These are phyloP conservation scores for Onchidella celtica DNA, from an alignment of 2,888 invertebrate genomes.

Conservation along the genomic window DNA sequence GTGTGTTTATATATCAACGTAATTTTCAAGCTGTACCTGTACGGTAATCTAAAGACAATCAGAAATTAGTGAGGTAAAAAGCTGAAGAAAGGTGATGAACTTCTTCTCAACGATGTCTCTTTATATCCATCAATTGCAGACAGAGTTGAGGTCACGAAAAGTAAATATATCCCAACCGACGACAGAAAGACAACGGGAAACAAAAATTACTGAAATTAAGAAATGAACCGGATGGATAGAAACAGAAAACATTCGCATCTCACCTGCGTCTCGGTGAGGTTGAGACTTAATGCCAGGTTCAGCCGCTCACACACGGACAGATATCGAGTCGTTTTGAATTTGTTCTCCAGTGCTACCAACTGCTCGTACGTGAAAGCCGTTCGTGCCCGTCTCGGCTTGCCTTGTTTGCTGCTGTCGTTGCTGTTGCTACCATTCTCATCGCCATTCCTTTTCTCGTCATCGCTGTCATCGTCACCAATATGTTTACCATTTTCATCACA, in stretches of 20 bases:
- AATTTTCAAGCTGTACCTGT: no score
- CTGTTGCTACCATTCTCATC: slow-evolving; percentile 48
- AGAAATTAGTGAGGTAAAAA: no score
- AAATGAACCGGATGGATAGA: no score
- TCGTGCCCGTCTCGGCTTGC: slow-evolving; percentile 93
- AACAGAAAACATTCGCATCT: not conserved
- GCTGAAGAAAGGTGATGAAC: no score
- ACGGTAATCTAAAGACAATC: no score
- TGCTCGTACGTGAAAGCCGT: slow-evolving; percentile 99
- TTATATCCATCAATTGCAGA: no score
- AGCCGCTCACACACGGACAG: slow-evolving; percentile 98
- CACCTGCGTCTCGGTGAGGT: slow-evolving; percentile 96
- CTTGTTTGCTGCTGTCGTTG: slow-evolving; percentile 77
- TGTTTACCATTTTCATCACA: slow-evolving; percentile 57
- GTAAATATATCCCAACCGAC: no score
- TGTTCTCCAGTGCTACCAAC: slow-evolving; percentile 97
- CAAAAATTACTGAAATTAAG: no score
- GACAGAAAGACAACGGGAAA: no score
- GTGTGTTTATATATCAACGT: no score
- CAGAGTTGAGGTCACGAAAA: no score
- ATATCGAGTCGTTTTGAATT: slow-evolving; percentile 96
- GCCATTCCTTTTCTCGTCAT: slow-evolving; percentile 46
- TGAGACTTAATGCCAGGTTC: slow-evolving; percentile 95
- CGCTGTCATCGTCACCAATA: slow-evolving; percentile 55
- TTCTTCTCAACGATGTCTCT: no score